A percentile compares a stretch with the other conserved stretches of the same genome.
Evolutionary conservation across 2,113 vertebrate genomes (phyloP).

Genomic region (Oceanodroma tethys): DNA sequence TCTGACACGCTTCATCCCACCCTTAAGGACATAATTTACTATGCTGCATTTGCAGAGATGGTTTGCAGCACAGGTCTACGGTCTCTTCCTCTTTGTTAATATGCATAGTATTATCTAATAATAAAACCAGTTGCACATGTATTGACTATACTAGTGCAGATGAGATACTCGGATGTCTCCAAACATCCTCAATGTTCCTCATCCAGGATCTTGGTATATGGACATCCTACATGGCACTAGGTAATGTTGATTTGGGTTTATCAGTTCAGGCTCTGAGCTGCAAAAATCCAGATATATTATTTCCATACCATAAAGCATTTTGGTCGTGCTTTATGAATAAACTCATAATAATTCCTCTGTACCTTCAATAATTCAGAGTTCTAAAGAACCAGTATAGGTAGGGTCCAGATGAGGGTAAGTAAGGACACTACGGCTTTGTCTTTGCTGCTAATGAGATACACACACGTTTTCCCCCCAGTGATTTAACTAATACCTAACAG

Average conservation of each 20-base stretch:
- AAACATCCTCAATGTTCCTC: not conserved
- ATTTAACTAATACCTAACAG: not conserved
- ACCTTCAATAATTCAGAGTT: not conserved
- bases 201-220: not conserved
- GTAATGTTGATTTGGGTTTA: not conserved
- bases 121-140: not conserved
- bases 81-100: not conserved
- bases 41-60: not conserved
- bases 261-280: not conserved
- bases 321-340: not conserved
- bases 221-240: not conserved
- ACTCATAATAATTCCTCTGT: not conserved
- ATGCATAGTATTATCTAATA: not conserved
- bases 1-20: not conserved
- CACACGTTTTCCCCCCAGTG: not conserved
- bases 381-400: not conserved
- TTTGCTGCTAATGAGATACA: not conserved
- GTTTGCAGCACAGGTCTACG: not conserved
- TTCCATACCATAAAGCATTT: not conserved
- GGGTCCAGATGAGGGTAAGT: not conserved
- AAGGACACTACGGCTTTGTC: not conserved
- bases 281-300: not conserved
- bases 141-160: not conserved
- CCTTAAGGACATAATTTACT: not conserved
- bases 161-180: not conserved